Base-by-base conservation (phyloP, 2,113 vertebrate species). In the Barbus barbus region DNA sequence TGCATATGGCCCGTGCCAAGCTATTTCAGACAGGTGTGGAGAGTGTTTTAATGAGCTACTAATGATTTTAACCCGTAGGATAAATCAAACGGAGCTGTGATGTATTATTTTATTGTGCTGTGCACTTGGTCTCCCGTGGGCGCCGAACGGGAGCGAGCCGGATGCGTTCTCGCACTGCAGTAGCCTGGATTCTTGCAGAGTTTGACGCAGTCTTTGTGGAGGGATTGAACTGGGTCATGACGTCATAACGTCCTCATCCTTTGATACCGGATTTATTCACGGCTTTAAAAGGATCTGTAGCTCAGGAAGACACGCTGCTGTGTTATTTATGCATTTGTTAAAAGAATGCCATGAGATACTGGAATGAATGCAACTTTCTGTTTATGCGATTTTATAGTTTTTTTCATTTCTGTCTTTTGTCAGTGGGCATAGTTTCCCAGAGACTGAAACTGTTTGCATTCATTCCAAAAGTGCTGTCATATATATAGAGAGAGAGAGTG, bases 171-270 rank as follows among this genome's bases (percentile, higher is more conserved):
- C 60, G 7, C 61, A 44, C 61, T 85, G 78, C 69, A 76, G 83
- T 58, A 65, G 78, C 38, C 75, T 74, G 75, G 67, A 31, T 31
- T 72, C 38, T 73, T 72, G 7, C 63, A 28, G 65, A 58, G 33
- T 84, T 74, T 69, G 65, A 82, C 65, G 65, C 73, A 58, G 79
- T 46, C 63, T 87, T 67, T 81, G 82, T 82, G 48, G 80, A 81
- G 82, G 41, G 84, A 85, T 53, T 72, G 84, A 90, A 86, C 77
- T 86, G 80, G 83, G 86, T 81, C 86, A 84, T 84, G 53, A 75
- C 86, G 72, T 80, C 79, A 81, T 78, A 56, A 65, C 41, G 74
- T 56, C 53, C 82, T 65, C 81, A 63, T 71, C 63, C 65, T 88
- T 85, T 87, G 84, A 86, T 65, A 78, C 72, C 3, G 74, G 33